Conservation (phyloP, 1,140 invertebrate species). For the Caenorhabditis latens region DNA sequence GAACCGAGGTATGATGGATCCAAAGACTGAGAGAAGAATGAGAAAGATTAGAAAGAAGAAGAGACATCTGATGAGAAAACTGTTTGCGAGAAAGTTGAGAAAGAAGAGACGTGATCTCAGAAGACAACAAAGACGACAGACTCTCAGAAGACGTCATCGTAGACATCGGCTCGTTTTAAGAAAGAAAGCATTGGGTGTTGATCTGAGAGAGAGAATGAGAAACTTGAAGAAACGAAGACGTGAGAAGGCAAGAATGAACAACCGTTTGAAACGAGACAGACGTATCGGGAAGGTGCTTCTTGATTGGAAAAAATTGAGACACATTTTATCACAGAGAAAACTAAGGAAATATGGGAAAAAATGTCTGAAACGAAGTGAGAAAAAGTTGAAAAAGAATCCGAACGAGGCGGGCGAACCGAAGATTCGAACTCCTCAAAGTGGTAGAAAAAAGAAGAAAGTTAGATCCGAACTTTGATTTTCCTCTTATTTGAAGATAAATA, state of each 20-base stretch:
- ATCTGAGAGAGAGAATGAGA: neutral
- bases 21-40: neutral
- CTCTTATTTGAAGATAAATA: too few species aligned
- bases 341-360: neutral
- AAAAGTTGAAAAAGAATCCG: neutral
- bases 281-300: neutral
- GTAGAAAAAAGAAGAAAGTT: neutral
- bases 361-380: neutral
- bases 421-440: neutral
- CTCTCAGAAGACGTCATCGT: neutral
- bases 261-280: neutral
- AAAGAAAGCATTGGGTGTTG: neutral
- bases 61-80: neutral
- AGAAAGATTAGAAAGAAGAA: neutral
- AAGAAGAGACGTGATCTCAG: neutral
- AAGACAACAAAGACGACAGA: too few species aligned
- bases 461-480: neutral
- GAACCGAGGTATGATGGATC: neutral
- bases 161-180: neutral
- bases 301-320: neutral
- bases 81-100: neutral
- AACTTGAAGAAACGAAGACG: neutral
- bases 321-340: neutral
- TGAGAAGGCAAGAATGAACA: neutral
- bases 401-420: neutral